These are phyloP conservation scores for Hylaeus anthracinus DNA, from an alignment of 1,140 invertebrate species.

Conservation along the genomic window DNA sequence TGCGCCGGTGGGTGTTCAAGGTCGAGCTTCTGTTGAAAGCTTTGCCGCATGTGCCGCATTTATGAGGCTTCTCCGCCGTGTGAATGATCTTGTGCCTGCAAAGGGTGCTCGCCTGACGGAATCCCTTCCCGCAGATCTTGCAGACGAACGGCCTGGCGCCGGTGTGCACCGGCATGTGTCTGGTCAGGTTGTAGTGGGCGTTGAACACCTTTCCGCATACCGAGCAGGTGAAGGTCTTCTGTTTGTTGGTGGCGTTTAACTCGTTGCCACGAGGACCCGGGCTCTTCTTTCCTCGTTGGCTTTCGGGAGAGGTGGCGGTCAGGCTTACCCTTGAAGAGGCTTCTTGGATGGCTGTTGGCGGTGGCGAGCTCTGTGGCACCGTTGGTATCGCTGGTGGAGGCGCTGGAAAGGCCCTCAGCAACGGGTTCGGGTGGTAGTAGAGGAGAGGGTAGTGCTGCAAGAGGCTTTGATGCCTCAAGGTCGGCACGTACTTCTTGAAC, in stretches of 20 bases:
- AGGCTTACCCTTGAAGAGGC: constrained; percentile 57
- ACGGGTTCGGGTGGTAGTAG: constrained; percentile 84
- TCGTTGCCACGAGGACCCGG: constrained; percentile 54
- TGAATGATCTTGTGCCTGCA: constrained; percentile 99
- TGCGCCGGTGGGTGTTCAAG: constrained; percentile 97
- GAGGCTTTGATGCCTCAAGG: constrained; percentile 83
- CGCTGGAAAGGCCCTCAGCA: constrained; percentile 82
- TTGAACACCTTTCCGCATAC: constrained; percentile 99
- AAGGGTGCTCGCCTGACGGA: constrained; percentile 97
- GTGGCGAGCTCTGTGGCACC: constrained; percentile 66
- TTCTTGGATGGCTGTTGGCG: constrained; percentile 56
- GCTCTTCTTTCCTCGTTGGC: constrained; percentile 65
- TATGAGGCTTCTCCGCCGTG: constrained; percentile 97
- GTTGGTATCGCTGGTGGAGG: constrained; percentile 75
- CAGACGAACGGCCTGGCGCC: constrained; percentile 98
- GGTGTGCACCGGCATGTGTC: constrained; percentile 99
- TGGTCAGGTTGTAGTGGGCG: constrained; percentile 98
- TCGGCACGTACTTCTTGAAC: constrained; percentile 90
- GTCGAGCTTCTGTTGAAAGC: constrained; percentile 99
- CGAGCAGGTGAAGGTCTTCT: constrained; percentile 95
- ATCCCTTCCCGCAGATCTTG: constrained; percentile 98
- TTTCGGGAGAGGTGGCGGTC: constrained; percentile 61
- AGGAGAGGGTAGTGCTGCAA: constrained; percentile 85
- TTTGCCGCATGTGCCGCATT: constrained; percentile 97
- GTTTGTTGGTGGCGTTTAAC: constrained; percentile 80